These are phyloP conservation scores for Sinocyclocheilus maitianheensis DNA, from an alignment of 2,113 vertebrate genomes.

Conservation along the genomic window DNA sequence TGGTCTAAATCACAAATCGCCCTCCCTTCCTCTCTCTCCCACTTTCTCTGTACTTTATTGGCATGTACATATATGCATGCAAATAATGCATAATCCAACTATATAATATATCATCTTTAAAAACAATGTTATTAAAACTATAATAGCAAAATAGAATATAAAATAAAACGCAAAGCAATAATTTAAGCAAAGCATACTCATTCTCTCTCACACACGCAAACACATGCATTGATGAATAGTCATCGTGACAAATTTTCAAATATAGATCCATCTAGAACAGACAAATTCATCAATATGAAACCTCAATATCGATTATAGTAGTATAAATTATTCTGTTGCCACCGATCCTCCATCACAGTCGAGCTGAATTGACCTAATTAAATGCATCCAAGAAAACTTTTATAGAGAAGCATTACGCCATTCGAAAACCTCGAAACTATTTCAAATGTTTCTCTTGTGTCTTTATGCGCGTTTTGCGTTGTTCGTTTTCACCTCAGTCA, in stretches of 20 bases:
- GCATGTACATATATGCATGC: not conserved
- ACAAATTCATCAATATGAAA: constrained; percentile 1
- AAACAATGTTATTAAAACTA: not conserved
- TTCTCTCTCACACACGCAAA: not conserved
- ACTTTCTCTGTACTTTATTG: not conserved
- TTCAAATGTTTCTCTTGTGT: not conserved
- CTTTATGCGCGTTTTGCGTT: not conserved
- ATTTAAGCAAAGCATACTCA: not conserved
- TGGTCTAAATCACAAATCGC: not conserved
- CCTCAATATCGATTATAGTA: constrained; percentile 13
- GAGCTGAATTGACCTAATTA: constrained; percentile 8
- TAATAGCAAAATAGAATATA: not conserved
- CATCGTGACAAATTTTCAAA: not conserved
- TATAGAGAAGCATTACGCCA: not conserved
- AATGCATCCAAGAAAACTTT: constrained; percentile 5
- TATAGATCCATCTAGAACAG: not conserved
- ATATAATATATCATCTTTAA: not conserved
- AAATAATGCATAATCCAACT: not conserved
- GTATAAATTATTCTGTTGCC: constrained; percentile 5
- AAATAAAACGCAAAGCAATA: not conserved
- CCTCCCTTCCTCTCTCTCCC: constrained; percentile 5
- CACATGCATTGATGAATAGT: not conserved
- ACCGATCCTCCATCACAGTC: not conserved
- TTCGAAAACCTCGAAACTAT: not conserved
- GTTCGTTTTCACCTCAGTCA: not conserved